Evolutionary conservation across 1,140 invertebrate species (phyloP).

Genomic region (Ectropis grisescens): DNA sequence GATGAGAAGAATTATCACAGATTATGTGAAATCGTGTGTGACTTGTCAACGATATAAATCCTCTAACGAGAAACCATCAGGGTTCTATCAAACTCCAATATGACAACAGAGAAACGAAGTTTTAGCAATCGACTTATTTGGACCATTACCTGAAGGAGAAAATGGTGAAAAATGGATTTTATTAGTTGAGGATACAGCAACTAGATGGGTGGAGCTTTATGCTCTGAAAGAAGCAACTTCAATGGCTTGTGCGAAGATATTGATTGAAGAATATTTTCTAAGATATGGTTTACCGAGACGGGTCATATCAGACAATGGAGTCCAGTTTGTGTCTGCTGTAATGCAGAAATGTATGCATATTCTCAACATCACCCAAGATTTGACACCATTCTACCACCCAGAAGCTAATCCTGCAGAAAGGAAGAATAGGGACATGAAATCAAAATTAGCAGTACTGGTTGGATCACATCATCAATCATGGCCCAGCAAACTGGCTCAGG

Average conservation of each 20-base stretch:
- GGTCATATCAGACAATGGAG: no score
- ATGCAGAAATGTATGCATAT: not conserved
- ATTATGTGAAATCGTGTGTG: not conserved
- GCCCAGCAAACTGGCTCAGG: not conserved
- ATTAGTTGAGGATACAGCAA: conserved; percentile 9
- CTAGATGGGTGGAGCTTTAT: conserved; percentile 17
- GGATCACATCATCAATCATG: not conserved
- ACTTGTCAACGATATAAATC: not conserved
- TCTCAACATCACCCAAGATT: conserved; percentile 2
- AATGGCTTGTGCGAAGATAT: conserved; percentile 16
- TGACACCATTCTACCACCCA: conserved; percentile 3
- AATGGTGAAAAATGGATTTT: conserved; percentile 6
- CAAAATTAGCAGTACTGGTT: conserved; percentile 1
- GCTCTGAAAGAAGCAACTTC: conserved; percentile 20
- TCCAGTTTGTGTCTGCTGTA: no score
- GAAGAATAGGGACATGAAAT: conserved; percentile 4
- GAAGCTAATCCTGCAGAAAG: conserved; percentile 6
- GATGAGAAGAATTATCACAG: not conserved
- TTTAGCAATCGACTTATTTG: conserved; percentile 21
- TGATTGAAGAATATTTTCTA: conserved; percentile 15
- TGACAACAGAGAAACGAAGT: conserved; percentile 18
- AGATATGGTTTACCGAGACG: conserved; percentile 17
- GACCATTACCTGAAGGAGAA: conserved; percentile 5
- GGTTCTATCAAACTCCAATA: conserved; percentile 17
- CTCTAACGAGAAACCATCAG: conserved; percentile 9